phyloP scores from a whole-genome alignment of 2,797 vertebrate genomes.

The Esox masquinongy region DNA sequence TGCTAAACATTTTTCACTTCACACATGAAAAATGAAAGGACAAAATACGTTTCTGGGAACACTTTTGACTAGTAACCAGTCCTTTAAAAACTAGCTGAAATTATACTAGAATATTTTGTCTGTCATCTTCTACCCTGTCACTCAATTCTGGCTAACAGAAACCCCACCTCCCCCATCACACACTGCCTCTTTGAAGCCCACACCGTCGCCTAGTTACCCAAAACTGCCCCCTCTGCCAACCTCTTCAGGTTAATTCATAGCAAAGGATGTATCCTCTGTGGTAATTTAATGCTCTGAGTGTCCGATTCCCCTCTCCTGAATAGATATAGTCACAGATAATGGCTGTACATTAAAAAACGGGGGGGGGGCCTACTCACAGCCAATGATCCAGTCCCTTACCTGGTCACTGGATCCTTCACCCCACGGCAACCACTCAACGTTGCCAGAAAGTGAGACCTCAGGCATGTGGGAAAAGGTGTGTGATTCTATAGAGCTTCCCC shows the following conservation, averaged over 20 bases:
- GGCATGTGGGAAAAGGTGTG: conserved; percentile 20
- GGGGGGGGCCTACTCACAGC: background rate
- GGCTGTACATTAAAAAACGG: background rate
- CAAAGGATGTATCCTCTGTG: background rate
- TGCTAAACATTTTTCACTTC: too few relatives aligned
- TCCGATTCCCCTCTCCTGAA: conserved; percentile 10
- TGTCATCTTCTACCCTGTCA: background rate
- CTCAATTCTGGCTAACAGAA: conserved; percentile 9
- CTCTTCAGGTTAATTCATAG: background rate
- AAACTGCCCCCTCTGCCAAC: background rate
- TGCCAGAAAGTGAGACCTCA: conserved; percentile 21
- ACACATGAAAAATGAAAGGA: background rate
- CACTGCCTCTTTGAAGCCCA: background rate
- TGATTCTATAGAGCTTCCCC: background rate
- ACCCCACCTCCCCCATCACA: background rate
- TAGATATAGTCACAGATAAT: conserved; percentile 12
- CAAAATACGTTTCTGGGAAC: too few relatives aligned
- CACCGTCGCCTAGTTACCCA: background rate
- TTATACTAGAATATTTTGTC: background rate
- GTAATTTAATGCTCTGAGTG: background rate
- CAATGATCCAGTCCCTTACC: conserved; percentile 2
- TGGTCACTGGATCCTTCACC: background rate
- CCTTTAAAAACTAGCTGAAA: background rate
- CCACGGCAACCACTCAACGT: background rate
- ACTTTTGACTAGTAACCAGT: conserved; percentile 1